Evolutionary conservation across 2,797 vertebrate genomes (phyloP).

Genomic region (Thalassophryne amazonica): DNA sequence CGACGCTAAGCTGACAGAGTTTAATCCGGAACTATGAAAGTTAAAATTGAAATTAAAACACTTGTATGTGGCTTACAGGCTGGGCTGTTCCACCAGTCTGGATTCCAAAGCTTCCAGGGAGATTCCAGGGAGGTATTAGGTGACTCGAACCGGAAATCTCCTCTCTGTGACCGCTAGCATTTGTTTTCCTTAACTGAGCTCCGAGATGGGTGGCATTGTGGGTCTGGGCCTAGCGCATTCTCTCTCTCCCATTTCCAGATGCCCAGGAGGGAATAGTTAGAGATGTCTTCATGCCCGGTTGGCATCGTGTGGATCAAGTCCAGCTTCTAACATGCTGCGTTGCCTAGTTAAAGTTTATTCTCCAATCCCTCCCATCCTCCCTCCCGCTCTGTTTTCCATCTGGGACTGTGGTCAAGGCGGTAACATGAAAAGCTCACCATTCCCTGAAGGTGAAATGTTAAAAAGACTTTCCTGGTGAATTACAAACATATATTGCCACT

Average conservation of each 20-base stretch:
- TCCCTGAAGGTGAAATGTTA: constrained; percentile 34
- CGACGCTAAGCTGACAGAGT: constrained; percentile 41
- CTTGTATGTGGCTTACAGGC: constrained; percentile 51
- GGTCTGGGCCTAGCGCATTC: constrained; percentile 58
- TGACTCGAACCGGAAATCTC: constrained; percentile 74
- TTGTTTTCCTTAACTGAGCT: constrained; percentile 71
- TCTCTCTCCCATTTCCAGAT: constrained; percentile 68
- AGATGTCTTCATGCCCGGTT: constrained; percentile 68
- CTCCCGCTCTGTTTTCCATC: constrained; percentile 55
- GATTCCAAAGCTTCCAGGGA: constrained; percentile 63
- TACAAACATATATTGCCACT: constrained; percentile 51
- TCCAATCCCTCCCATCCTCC: constrained; percentile 37
- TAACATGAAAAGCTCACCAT: constrained; percentile 50
- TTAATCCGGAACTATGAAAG: constrained; percentile 44
- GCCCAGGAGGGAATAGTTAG: constrained; percentile 64
- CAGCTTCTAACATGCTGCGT: constrained; percentile 63
- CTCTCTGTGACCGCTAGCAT: constrained; percentile 65
- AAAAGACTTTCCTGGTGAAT: constrained; percentile 52
- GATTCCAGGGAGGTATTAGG: constrained; percentile 71
- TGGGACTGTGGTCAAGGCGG: constrained; percentile 57
- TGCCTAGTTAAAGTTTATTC: constrained; percentile 64
- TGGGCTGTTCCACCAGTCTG: constrained; percentile 36
- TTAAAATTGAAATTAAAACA: constrained; percentile 50
- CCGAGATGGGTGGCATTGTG: constrained; percentile 73
- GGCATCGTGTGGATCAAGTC: constrained; percentile 62